Percentiles rank a stretch among this genome's conserved stretches.
Evolutionary conservation across 1,140 invertebrate genomes (phyloP).

Genomic region (Pachypeltis micranthus): DNA sequence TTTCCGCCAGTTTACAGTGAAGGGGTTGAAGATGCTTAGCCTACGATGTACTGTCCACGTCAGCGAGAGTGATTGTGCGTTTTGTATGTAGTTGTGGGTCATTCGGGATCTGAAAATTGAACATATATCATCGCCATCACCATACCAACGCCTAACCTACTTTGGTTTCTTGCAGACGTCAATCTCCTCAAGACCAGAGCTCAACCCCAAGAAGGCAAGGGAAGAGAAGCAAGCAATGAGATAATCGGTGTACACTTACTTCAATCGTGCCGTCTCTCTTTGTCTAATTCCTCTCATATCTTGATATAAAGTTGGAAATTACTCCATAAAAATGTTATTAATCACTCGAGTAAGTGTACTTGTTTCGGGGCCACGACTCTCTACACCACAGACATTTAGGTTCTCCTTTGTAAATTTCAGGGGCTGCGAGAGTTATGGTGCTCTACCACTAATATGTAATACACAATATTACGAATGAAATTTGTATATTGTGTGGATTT

Average conservation of each 20-base stretch:
- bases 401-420: not conserved
- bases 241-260: not conserved
- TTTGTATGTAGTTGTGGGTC: too few species aligned
- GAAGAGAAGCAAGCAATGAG: not conserved
- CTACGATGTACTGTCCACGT: too few species aligned
- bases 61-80: too few species aligned
- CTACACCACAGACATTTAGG: not conserved
- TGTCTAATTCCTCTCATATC: not conserved
- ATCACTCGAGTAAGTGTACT: not conserved
- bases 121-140: not conserved
- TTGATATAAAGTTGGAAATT: not conserved
- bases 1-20: not conserved
- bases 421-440: not conserved
- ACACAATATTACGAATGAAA: constrained; percentile 1
- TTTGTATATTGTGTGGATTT: not conserved
- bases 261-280: not conserved
- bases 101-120: not conserved
- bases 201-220: not conserved
- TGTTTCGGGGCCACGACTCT: not conserved
- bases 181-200: not conserved
- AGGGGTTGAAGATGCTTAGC: not conserved
- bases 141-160: not conserved
- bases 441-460: not conserved
- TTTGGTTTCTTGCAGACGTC: not conserved
- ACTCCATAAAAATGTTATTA: not conserved